Percentiles rank a stretch among this genome's conserved stretches.
Evolutionary conservation across 2,888 invertebrate genomes (phyloP).

Genomic region (Hypomecis punctinalis): DNA sequence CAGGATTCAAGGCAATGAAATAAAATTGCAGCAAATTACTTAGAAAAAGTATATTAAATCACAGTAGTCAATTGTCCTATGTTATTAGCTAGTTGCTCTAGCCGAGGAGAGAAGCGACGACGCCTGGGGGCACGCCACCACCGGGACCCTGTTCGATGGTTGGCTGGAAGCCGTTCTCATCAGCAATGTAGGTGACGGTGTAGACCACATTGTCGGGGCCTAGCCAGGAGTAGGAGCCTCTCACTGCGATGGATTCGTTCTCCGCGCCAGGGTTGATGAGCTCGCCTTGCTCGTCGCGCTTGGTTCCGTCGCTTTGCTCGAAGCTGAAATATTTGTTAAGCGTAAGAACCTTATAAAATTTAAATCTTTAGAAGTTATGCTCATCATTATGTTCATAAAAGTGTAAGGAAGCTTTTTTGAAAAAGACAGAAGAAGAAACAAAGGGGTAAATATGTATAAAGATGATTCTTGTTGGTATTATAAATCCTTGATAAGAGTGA

Average conservation of each 20-base stretch:
- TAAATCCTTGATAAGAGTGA: too few species aligned
- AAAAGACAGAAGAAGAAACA: too few species aligned
- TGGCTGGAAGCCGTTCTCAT: constrained; percentile 85
- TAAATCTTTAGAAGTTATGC: too few species aligned
- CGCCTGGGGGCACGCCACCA: constrained; percentile 60
- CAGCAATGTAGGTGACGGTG: constrained; percentile 80
- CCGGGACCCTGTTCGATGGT: constrained; percentile 65
- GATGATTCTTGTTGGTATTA: too few species aligned
- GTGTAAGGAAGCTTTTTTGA: too few species aligned
- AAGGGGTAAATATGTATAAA: too few species aligned
- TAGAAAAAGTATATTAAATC: constrained; percentile 23
- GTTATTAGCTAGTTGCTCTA: constrained; percentile 41
- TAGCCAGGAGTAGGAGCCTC: constrained; percentile 79
- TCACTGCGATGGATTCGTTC: constrained; percentile 78
- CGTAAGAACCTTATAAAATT: too few species aligned
- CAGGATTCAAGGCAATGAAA: background rate
- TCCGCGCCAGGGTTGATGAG: constrained; percentile 81
- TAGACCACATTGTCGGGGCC: constrained; percentile 80
- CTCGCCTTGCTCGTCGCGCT: constrained; percentile 77
- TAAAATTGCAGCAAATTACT: background rate
- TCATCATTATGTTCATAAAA: too few species aligned
- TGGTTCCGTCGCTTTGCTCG: constrained; percentile 82
- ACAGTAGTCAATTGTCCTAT: constrained; percentile 27
- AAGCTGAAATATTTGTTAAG: constrained; percentile 55
- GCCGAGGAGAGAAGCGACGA: constrained; percentile 68